Evolutionary conservation across 1,140 invertebrate species (phyloP).

Genomic region (Drosophila melanica): DNA sequence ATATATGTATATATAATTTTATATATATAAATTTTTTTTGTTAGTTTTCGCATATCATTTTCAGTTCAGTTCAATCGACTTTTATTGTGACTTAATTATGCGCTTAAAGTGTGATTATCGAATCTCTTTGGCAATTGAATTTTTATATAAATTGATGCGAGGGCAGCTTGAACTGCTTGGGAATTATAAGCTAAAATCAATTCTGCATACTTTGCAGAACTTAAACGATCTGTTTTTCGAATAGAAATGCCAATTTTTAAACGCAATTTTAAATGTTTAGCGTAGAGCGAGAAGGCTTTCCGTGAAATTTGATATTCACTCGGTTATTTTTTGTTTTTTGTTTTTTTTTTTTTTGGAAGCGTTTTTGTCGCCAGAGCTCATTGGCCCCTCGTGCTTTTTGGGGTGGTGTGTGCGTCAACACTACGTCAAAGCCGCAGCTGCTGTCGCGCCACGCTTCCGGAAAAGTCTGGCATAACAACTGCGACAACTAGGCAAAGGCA

Average conservation of each 20-base stretch:
- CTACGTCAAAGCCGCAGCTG: constrained; percentile 72
- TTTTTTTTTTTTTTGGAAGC: too few relatives aligned
- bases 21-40: constrained; percentile 21
- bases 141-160: neutral
- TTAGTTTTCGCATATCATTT: constrained; percentile 74
- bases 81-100: constrained; percentile 82
- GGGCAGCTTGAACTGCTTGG: neutral
- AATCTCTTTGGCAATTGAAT: constrained; percentile 33
- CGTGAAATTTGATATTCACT: constrained; percentile 41
- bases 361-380: constrained; percentile 43
- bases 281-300: neutral
- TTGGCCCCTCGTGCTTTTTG: constrained; percentile 57
- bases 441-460: constrained; percentile 78
- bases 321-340: constrained; percentile 31
- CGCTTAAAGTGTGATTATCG: constrained; percentile 65
- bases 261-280: neutral
- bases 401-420: constrained; percentile 66
- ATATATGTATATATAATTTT: constrained; percentile 13
- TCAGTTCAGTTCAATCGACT: constrained; percentile 38
- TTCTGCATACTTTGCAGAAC: too few relatives aligned
- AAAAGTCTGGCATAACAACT: constrained; percentile 75
- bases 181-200: neutral
- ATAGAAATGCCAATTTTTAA: neutral
- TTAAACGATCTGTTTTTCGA: too few relatives aligned
- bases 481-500: constrained; percentile 46